phyloP scores from a whole-genome alignment of 2,797 vertebrate species.

The Typhlichthys eigenmanni region DNA sequence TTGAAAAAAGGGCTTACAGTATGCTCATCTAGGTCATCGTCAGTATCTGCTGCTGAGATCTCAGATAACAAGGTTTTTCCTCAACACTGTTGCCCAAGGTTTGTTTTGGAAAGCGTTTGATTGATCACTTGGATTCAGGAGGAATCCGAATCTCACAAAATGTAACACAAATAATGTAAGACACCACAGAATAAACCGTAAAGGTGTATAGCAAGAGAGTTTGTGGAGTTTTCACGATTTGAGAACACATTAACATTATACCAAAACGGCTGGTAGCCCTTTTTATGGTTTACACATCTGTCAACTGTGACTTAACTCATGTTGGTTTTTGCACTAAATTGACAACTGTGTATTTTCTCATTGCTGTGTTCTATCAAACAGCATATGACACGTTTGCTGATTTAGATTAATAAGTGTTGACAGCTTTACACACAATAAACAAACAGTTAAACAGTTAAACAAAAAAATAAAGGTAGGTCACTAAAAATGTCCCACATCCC shows the following conservation, averaged over 20 bases:
- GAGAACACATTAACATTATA: constrained; percentile 20
- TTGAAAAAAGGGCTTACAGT: constrained; percentile 1
- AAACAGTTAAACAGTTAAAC: not conserved
- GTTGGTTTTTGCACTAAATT: constrained; percentile 11
- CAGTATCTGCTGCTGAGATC: constrained; percentile 32
- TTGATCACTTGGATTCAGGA: constrained; percentile 68
- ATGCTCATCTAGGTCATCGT: constrained; percentile 20
- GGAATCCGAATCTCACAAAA: constrained; percentile 58
- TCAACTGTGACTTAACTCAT: constrained; percentile 44
- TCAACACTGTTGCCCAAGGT: constrained; percentile 60
- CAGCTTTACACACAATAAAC: not conserved
- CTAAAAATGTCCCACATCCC: not conserved
- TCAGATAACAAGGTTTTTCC: constrained; percentile 58
- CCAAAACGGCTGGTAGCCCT: not conserved
- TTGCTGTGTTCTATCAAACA: constrained; percentile 18
- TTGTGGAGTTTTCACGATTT: constrained; percentile 32
- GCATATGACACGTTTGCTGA: constrained; percentile 5
- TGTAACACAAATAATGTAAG: constrained; percentile 63
- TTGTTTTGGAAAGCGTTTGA: constrained; percentile 63
- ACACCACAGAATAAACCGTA: constrained; percentile 35
- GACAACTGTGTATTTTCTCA: constrained; percentile 10
- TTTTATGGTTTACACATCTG: constrained; percentile 37
- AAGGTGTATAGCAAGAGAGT: constrained; percentile 40
- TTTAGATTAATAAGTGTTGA: constrained; percentile 4
- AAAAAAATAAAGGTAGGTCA: too few relatives aligned